Percentiles rank a stretch among this genome's conserved stretches.
Evolutionary conservation across 2,797 vertebrate genomes (phyloP).

Genomic region (Limosa lapponica): DNA sequence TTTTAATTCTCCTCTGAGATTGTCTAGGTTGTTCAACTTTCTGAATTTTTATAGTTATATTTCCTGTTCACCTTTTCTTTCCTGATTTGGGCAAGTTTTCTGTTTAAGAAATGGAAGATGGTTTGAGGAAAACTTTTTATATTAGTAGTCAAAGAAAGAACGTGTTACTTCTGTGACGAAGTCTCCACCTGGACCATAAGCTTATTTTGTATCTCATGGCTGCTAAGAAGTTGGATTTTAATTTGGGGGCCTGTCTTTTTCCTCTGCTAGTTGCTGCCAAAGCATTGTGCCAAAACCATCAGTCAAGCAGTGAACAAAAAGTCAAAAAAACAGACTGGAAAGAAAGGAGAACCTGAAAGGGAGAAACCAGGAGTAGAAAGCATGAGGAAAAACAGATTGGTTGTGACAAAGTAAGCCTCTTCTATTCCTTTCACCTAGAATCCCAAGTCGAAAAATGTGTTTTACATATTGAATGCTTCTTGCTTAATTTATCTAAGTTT

Average conservation of each 20-base stretch:
- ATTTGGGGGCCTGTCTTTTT: background rate
- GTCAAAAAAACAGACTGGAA: conserved; percentile 95
- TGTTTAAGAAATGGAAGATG: background rate
- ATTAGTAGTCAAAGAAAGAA: background rate
- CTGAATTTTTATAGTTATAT: background rate
- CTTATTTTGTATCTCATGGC: background rate
- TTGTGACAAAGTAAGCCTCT: conserved; percentile 83
- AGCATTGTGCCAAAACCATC: conserved; percentile 99
- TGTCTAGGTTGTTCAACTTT: background rate
- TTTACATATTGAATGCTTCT: background rate
- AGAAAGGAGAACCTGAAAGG: conserved; percentile 96
- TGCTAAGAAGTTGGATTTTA: background rate
- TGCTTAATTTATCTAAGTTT: background rate
- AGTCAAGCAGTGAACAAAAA: conserved; percentile 99
- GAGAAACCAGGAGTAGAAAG: conserved; percentile 99
- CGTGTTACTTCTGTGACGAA: background rate
- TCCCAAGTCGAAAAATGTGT: background rate
- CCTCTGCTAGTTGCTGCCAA: conserved; percentile 89
- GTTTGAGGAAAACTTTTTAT: background rate
- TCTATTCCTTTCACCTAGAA: background rate
- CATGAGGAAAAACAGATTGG: conserved; percentile 97
- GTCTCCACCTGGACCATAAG: background rate
- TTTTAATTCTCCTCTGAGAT: background rate
- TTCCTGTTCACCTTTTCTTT: background rate
- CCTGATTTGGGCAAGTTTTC: background rate